Percentiles rank a stretch among this genome's conserved stretches.
These are phyloP conservation scores for Sceloporus undulatus DNA, from an alignment of 2,113 vertebrate genomes.

Conservation along the genomic window DNA sequence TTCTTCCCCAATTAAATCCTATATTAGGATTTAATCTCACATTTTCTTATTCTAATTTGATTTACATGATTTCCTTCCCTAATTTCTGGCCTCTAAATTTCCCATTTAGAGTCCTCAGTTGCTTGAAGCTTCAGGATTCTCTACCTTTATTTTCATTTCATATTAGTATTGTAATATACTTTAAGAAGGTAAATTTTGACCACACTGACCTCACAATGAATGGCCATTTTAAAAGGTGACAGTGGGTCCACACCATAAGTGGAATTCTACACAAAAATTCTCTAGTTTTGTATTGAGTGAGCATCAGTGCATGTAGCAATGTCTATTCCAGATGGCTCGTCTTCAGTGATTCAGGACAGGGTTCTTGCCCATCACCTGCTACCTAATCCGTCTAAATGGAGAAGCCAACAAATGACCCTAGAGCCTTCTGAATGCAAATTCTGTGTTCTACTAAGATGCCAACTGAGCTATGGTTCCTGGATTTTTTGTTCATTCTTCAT, in stretches of 20 bases:
- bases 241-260: neutral
- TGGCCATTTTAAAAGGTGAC: neutral
- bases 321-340: too few species aligned
- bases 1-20: constrained; percentile 53
- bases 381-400: neutral
- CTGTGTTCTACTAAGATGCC: too few species aligned
- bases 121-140: neutral
- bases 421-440: neutral
- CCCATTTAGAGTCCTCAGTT: neutral
- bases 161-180: neutral
- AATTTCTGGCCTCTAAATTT: constrained; percentile 37
- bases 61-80: constrained; percentile 48
- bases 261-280: neutral
- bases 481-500: neutral
- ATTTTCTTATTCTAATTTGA: constrained; percentile 48
- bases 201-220: neutral
- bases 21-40: constrained; percentile 47
- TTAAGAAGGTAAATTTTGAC: neutral
- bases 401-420: neutral
- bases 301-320: neutral
- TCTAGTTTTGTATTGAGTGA: neutral
- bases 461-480: neutral
- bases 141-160: neutral
- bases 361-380: neutral
- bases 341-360: neutral